A percentile compares a stretch with the other conserved stretches of the same genome.
Conservation (phyloP, 1,140 invertebrate genomes). For the Carcinoscorpius rotundicauda region DNA sequence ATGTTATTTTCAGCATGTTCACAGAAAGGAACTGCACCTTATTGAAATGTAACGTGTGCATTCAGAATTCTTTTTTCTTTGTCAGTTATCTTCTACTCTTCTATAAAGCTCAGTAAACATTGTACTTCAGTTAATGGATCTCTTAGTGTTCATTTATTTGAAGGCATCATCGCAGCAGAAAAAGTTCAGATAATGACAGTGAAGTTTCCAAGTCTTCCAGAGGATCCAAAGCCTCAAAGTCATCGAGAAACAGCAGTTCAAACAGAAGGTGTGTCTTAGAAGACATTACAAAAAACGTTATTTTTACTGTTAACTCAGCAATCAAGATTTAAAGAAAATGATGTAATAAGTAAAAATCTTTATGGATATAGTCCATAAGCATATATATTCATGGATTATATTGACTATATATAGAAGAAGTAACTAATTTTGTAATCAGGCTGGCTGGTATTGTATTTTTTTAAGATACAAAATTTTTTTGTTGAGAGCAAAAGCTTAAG, state of each 20-base stretch:
- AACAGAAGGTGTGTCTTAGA: slow-evolving; percentile 10
- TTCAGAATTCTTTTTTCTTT: too few species aligned
- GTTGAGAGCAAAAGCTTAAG: too few species aligned
- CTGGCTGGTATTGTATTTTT: background rate
- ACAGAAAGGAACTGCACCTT: too few species aligned
- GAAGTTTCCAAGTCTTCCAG: slow-evolving; percentile 69
- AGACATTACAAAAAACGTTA: too few species aligned
- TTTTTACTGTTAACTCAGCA: too few species aligned
- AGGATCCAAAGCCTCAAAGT: slow-evolving; percentile 42
- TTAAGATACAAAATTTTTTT: too few species aligned
- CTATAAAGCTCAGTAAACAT: too few species aligned
- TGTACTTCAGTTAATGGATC: too few species aligned
- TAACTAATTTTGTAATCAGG: slow-evolving; percentile 1
- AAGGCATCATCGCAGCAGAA: slow-evolving; percentile 55
- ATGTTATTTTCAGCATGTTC: too few species aligned
- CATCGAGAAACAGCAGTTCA: slow-evolving; percentile 16
- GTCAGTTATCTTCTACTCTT: too few species aligned
- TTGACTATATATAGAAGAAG: background rate
- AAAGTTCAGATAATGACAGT: slow-evolving; percentile 75
- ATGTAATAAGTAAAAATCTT: background rate
- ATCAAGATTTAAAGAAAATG: background rate
- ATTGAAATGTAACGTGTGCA: too few species aligned
- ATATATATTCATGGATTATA: background rate
- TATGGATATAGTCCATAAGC: background rate
- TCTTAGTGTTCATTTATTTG: slow-evolving; percentile 21